These are phyloP conservation scores for Drosophila ercepeae DNA, from an alignment of 1,140 invertebrate genomes.

Conservation along the genomic window DNA sequence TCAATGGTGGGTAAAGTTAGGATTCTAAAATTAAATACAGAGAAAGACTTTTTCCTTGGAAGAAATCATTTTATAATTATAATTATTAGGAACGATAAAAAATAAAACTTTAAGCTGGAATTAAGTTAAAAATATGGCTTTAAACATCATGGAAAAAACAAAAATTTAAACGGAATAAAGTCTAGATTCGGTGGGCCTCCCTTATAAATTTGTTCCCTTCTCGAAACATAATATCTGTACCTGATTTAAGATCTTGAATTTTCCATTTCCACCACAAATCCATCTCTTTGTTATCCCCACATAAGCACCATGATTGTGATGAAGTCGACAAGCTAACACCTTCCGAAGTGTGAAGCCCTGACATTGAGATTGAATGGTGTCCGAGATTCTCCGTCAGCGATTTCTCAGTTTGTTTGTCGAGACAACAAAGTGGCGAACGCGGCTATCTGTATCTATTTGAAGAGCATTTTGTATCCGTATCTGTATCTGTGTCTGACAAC, in stretches of 20 bases:
- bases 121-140: too few relatives aligned
- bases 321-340: conserved; percentile 15
- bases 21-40: too few relatives aligned
- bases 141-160: too few relatives aligned
- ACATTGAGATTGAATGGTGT: conserved; percentile 33
- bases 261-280: conserved; percentile 27
- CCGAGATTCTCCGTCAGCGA: conserved; percentile 17
- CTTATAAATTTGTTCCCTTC: too few relatives aligned
- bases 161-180: too few relatives aligned
- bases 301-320: conserved; percentile 37
- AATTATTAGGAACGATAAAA: too few relatives aligned
- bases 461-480: conserved; percentile 14
- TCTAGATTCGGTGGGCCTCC: too few relatives aligned
- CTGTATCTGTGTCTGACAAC: conserved; percentile 26
- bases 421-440: conserved; percentile 28
- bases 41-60: too few relatives aligned
- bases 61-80: too few relatives aligned
- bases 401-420: conserved; percentile 18
- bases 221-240: too few relatives aligned
- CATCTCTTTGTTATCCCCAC: conserved; percentile 20
- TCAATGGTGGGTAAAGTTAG: conserved; percentile 6
- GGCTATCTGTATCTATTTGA: conserved; percentile 27
- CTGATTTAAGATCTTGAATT: too few relatives aligned
- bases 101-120: too few relatives aligned
- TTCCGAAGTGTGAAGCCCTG: conserved; percentile 37